A percentile compares a stretch with the other conserved stretches of the same genome.
Conservation (phyloP, 1,140 invertebrate species). For the Campoletis sonorensis region DNA sequence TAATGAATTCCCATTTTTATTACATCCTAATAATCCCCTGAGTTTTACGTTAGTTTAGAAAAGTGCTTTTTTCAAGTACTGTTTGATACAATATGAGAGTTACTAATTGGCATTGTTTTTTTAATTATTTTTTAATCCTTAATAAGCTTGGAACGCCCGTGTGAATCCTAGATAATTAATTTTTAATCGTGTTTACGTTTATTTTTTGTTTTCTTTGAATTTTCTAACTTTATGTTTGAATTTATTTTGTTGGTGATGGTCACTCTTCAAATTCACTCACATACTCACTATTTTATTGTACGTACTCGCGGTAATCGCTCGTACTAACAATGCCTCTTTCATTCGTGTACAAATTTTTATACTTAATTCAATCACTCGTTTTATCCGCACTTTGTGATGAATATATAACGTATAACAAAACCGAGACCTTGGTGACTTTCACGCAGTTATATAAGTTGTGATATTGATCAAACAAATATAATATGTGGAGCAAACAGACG, state of each 20-base stretch:
- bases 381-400: not conserved
- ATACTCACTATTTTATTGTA: not conserved
- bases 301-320: not conserved
- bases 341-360: not conserved
- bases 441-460: slow-evolving; percentile 64
- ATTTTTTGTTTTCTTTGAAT: not conserved
- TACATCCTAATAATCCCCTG: not conserved
- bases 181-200: not conserved
- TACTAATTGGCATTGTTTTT: slow-evolving; percentile 1
- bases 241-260: slow-evolving; percentile 30
- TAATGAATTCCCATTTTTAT: not conserved
- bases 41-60: slow-evolving; percentile 21
- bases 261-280: slow-evolving; percentile 6
- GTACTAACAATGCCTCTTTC: not conserved
- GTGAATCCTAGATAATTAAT: slow-evolving; percentile 35
- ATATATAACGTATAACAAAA: slow-evolving; percentile 39
- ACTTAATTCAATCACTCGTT: not conserved
- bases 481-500: slow-evolving; percentile 53
- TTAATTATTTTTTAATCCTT: too few relatives aligned
- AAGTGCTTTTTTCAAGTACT: slow-evolving; percentile 3
- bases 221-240: not conserved
- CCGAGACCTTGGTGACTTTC: slow-evolving; percentile 58
- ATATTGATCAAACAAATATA: slow-evolving; percentile 74
- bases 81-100: not conserved
- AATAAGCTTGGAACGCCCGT: slow-evolving; percentile 20